Conservation (phyloP, 2,888 invertebrate genomes). For the Cantharis rustica region DNA sequence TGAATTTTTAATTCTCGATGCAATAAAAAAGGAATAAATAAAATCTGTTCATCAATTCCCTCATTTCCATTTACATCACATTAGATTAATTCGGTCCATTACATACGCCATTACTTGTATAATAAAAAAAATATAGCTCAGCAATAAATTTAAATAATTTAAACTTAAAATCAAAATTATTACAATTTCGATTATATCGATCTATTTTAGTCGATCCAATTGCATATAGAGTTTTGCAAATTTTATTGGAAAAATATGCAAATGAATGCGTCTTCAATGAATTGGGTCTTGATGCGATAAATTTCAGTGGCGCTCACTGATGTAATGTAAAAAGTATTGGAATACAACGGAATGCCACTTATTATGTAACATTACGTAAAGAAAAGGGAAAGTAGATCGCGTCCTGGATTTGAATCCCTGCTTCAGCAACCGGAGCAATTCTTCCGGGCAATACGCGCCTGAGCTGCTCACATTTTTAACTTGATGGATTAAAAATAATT, state of each 20-base stretch:
- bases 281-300: neutral
- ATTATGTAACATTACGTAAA: constrained; percentile 51
- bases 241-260: neutral
- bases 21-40: neutral
- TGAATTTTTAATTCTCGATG: neutral
- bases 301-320: constrained; percentile 15
- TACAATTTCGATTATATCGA: neutral
- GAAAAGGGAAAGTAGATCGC: constrained; percentile 54
- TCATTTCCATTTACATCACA: neutral
- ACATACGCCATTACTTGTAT: neutral
- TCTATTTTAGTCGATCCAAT: neutral
- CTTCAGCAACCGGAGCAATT: constrained; percentile 37
- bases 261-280: neutral
- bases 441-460: constrained; percentile 39
- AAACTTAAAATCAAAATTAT: neutral
- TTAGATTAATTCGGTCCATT: neutral
- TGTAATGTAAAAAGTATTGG: constrained; percentile 28
- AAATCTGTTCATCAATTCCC: neutral
- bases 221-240: neutral
- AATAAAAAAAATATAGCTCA: neutral
- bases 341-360: constrained; percentile 26
- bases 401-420: constrained; percentile 51
- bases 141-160: neutral
- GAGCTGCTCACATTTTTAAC: constrained; percentile 20
- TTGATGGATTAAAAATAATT: constrained; percentile 4